Evolutionary conservation across 1,140 invertebrate genomes (phyloP).

Genomic region (Heliconius nattereri): DNA sequence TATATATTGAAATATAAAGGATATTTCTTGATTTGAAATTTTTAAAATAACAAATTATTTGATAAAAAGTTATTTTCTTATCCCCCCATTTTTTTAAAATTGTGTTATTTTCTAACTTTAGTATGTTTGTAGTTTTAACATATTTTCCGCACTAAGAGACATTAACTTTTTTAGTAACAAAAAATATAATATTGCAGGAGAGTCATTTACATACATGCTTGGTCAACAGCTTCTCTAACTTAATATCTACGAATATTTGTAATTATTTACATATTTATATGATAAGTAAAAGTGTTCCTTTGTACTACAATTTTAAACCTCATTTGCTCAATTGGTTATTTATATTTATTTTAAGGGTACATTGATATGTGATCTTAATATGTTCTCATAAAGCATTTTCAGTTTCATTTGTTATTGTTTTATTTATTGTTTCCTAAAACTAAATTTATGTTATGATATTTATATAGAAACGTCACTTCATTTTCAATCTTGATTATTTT

Average conservation of each 20-base stretch:
- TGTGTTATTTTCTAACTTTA: too few species aligned
- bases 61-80: too few species aligned
- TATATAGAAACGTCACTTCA: too few species aligned
- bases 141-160: background rate
- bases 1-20: too few species aligned
- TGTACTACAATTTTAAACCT: background rate
- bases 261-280: slow-evolving; percentile 11
- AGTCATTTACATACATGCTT: background rate
- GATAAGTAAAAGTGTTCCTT: slow-evolving; percentile 13
- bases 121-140: too few species aligned
- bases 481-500: too few species aligned
- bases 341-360: slow-evolving; percentile 17
- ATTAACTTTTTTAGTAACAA: background rate
- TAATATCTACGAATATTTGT: background rate
- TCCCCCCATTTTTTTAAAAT: too few species aligned
- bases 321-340: slow-evolving; percentile 34
- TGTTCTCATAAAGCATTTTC: slow-evolving; percentile 31
- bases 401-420: slow-evolving; percentile 13
- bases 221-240: background rate
- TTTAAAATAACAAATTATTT: too few species aligned
- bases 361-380: slow-evolving; percentile 18
- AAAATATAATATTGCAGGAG: too few species aligned
- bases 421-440: slow-evolving; percentile 12
- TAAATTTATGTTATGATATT: too few species aligned
- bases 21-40: too few species aligned